Percentiles rank a stretch among this genome's conserved stretches.
Evolutionary conservation across 2,888 invertebrate species (phyloP).

Genomic region (Cryptops parisi): DNA sequence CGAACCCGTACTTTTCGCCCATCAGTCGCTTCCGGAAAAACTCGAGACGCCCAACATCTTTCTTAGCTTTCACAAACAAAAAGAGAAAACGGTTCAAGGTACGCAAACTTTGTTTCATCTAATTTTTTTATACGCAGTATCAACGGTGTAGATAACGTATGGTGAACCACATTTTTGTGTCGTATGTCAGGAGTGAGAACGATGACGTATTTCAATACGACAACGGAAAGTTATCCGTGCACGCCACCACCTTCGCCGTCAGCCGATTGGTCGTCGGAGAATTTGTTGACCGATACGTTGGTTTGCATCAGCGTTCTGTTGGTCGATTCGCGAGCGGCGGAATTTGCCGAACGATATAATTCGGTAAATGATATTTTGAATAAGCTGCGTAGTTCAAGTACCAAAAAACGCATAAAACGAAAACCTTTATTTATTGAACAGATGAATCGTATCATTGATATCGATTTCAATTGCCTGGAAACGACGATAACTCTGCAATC

Average conservation of each 20-base stretch:
- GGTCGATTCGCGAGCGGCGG: constrained; percentile 49
- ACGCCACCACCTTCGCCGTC: constrained; percentile 53
- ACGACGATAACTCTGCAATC: constrained; percentile 81
- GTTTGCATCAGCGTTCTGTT: constrained; percentile 53
- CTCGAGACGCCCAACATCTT: constrained; percentile 40
- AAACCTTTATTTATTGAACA: too few species aligned
- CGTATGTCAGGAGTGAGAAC: too few species aligned
- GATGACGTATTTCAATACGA: too few species aligned
- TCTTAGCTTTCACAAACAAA: constrained; percentile 16
- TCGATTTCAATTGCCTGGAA: constrained; percentile 85
- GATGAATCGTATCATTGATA: constrained; percentile 47
- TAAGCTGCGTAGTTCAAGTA: too few species aligned
- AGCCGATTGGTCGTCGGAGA: constrained; percentile 28
- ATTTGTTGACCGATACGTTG: constrained; percentile 43
- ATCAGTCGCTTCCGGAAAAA: constrained; percentile 44
- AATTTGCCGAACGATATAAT: constrained; percentile 47
- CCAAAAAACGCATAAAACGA: too few species aligned
- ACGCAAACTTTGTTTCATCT: too few species aligned
- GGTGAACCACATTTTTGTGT: too few species aligned
- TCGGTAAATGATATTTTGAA: constrained; percentile 28
- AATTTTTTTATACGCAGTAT: too few species aligned
- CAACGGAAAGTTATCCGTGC: constrained; percentile 29
- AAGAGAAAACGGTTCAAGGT: too few species aligned
- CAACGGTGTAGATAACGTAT: too few species aligned
- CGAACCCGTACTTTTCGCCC: constrained; percentile 26